A percentile compares a stretch with the other conserved stretches of the same genome.
phyloP scores from a whole-genome alignment of 2,888 invertebrate genomes.

The Fragum sueziense region DNA sequence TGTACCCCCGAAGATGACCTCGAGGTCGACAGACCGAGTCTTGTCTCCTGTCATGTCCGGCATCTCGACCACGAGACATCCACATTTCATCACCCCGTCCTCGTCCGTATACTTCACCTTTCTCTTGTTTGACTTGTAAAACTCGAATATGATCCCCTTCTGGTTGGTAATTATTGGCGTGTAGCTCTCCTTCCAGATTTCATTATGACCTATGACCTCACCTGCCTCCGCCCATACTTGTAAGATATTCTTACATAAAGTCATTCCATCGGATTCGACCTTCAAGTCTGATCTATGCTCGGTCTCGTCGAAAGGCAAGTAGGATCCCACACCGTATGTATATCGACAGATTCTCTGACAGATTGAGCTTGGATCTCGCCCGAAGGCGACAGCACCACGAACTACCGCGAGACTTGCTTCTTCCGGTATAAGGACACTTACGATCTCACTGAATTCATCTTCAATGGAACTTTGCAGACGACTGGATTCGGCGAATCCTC shows the following conservation, averaged over 20 bases:
- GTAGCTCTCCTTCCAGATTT: conserved; percentile 78
- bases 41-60: conserved; percentile 77
- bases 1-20: conserved; percentile 78
- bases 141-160: conserved; percentile 78
- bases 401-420: conserved; percentile 77
- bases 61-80: conserved; percentile 77
- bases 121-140: conserved; percentile 71
- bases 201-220: conserved; percentile 77
- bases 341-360: conserved; percentile 78
- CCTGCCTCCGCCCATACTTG: conserved; percentile 77
- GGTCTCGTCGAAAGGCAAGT: conserved; percentile 74
- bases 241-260: conserved; percentile 74
- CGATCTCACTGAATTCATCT: conserved; percentile 70
- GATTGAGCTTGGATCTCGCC: conserved; percentile 77
- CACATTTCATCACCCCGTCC: conserved; percentile 76
- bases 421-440: conserved; percentile 75
- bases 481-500: conserved; percentile 76
- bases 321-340: conserved; percentile 77
- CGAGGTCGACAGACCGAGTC: conserved; percentile 76
- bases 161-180: conserved; percentile 79
- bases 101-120: conserved; percentile 76
- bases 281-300: conserved; percentile 75
- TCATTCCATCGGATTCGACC: conserved; percentile 75
- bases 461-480: conserved; percentile 72
- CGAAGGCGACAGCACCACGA: conserved; percentile 78